These are phyloP conservation scores for Eutrigla gurnardus DNA, from an alignment of 2,797 vertebrate species.

Conservation along the genomic window DNA sequence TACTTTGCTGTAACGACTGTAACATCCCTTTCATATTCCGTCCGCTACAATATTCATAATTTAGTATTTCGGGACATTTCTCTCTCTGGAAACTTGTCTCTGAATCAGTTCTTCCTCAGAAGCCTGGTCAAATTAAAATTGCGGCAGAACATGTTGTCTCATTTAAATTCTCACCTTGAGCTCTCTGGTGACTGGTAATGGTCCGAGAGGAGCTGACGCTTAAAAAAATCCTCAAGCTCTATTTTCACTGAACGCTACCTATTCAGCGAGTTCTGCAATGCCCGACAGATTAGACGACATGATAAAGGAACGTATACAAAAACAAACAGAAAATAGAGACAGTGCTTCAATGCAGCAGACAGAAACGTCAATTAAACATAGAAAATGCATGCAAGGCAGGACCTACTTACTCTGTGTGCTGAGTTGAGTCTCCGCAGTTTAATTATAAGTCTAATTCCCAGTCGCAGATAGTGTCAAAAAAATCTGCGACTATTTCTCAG, in stretches of 20 bases:
- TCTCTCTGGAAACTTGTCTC: background rate
- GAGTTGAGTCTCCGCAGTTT: slow-evolving; percentile 72
- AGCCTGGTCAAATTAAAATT: slow-evolving; percentile 62
- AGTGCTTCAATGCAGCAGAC: slow-evolving; percentile 33
- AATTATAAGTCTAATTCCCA: slow-evolving; percentile 81
- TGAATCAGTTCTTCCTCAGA: slow-evolving; percentile 3
- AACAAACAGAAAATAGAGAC: slow-evolving; percentile 7
- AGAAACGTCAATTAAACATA: slow-evolving; percentile 56
- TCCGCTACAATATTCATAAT: background rate
- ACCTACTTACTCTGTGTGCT: slow-evolving; percentile 83
- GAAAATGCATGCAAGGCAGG: slow-evolving; percentile 70
- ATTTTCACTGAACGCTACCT: slow-evolving; percentile 7
- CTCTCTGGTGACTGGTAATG: slow-evolving; percentile 72
- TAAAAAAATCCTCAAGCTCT: slow-evolving; percentile 53
- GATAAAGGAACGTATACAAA: background rate
- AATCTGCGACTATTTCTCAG: slow-evolving; percentile 88
- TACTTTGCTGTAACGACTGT: background rate
- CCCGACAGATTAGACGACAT: slow-evolving; percentile 8
- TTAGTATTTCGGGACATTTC: slow-evolving; percentile 2
- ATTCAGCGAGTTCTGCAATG: slow-evolving; percentile 20
- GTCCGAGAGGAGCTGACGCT: slow-evolving; percentile 75
- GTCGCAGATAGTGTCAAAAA: slow-evolving; percentile 85
- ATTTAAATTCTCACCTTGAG: slow-evolving; percentile 75
- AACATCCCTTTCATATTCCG: background rate
- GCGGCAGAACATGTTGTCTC: slow-evolving; percentile 58